Conservation (phyloP, 2,888 invertebrate species). For the Hydrotaea diabolus region DNA sequence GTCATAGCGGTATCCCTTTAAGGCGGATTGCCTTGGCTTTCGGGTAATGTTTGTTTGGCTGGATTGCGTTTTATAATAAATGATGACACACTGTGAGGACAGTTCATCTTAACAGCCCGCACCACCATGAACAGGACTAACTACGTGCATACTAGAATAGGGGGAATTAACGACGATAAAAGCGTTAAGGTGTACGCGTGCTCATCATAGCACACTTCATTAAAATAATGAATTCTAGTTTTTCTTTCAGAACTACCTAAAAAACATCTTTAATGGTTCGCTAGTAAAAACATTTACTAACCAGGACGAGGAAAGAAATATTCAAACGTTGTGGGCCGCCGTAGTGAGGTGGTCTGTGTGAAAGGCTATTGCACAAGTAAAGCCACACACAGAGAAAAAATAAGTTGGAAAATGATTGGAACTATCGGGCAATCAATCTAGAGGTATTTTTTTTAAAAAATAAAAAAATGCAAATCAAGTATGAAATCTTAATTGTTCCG, state of each 20-base stretch:
- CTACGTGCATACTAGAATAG: not conserved
- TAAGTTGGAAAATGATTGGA: too few relatives aligned
- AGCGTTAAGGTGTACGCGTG: slow-evolving; percentile 59
- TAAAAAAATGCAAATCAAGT: too few relatives aligned
- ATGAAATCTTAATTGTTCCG: too few relatives aligned
- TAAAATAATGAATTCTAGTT: slow-evolving; percentile 59
- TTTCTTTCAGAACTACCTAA: not conserved
- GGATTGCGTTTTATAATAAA: slow-evolving; percentile 62
- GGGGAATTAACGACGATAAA: slow-evolving; percentile 39
- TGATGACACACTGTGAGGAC: slow-evolving; percentile 57
- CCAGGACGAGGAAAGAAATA: too few relatives aligned
- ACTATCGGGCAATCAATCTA: too few relatives aligned
- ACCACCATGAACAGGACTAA: not conserved
- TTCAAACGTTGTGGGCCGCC: too few relatives aligned
- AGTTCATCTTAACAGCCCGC: slow-evolving; percentile 30
- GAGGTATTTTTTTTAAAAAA: too few relatives aligned
- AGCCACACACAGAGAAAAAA: too few relatives aligned
- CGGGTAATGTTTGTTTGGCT: slow-evolving; percentile 35
- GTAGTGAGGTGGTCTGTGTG: too few relatives aligned
- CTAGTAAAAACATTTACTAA: not conserved
- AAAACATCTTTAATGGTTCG: slow-evolving; percentile 12
- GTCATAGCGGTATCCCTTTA: slow-evolving; percentile 21
- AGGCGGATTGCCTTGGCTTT: not conserved
- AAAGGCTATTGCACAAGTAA: too few relatives aligned
- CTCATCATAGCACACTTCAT: slow-evolving; percentile 67